Base-by-base conservation (phyloP, 2,888 invertebrate species). In the Vanessa cardui region DNA sequence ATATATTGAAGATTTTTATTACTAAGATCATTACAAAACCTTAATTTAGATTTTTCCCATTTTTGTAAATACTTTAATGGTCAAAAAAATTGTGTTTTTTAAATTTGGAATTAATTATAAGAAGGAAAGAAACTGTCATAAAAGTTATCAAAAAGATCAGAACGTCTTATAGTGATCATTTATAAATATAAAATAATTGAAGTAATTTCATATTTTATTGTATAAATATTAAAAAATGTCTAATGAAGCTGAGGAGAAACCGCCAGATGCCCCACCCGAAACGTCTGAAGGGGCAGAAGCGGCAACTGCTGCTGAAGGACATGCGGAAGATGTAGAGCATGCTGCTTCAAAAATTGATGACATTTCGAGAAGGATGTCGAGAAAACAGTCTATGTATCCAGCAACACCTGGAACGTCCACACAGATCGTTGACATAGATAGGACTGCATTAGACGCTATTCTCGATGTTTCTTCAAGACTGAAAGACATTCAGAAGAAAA, bases 361-460 rank as follows among this genome's bases (percentile, higher is more conserved):
- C 50, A 56, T 79, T 0, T 69, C 73, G 6, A 70, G 70, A 58
- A 79, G 73, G 58, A 69, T 75, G 45, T 80, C 83, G 12, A 80
- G 72, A 69, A 83, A 78, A 72, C 78, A 79, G 16, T 81, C 81
- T 21, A 56, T 72, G 39, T 74, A 70, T 61, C 72, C 72, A 6
- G 67, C 72, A 18, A 52, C 69, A 62, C 74, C 52, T 70, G 72
- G 77, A 74, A 21, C 70, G 50, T 47, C 69, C 72, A 68, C 75
- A 20, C 81, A 83, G 49, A 72, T 78, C 1, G 80, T 87, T 9
- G 83, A 87, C 9, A 83, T 92, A 15, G 92, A 92, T 65, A 81
- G 89, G 69, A 86, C 89, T 7, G 86, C 90, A 18, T 78, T 92
- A 45, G 89, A 90, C 75, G 88, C 86, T 6, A 92, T 92, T 64